Evolutionary conservation across 1,140 invertebrate species (phyloP), one percentile per base, ranked within the genome.

Genomic region (Triops cancriformis): DNA sequence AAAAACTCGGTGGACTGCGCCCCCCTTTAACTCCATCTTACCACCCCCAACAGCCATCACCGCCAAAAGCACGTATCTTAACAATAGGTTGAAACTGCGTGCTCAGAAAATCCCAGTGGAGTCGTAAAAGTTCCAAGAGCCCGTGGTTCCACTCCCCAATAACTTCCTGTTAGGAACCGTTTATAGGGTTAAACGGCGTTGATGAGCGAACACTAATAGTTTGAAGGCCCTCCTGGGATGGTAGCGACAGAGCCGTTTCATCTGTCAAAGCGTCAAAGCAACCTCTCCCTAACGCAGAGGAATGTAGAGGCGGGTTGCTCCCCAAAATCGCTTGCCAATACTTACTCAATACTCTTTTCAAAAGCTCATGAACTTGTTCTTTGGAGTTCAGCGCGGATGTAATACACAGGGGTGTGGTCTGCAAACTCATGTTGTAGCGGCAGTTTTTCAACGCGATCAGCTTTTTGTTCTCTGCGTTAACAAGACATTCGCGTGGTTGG

Each of bases 171-270:
- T 64, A 23, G 18, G 7, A 64, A 64, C 14, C 51, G 51, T 64
- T 64, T 64, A 64, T 23, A 64, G 23, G 51, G 23, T 23, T 64
- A 64, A 64, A 64, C 51, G 14, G 10, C 51, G 51, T 64, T 64
- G 14, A 64, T 23, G 51, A 64, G 51, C 51, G 51, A 18, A 64
- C 51, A 64, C 51, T 64, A 64, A 64, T 18, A 64, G 51, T 64
- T 23, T 64, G 51, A 64, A 23, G 51, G 51, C 51, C 51, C 51
- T 64, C 51, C 51, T 64, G 51, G 51, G 51, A 64, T 64, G 51
- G 31, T 64, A 64, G 14, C 51, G 51, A 64, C 51, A 64, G 51
- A 37, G 14, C 10, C 18, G 51, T 64, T 64, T 64, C 51, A 64
- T 64, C 51, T 64, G 14, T 18, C 51, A 64, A 45, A 45, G 43